These are phyloP conservation scores for Pocillopora damicornis DNA, from an alignment of 64 coral and sea anemone species.

Conservation along the genomic window DNA sequence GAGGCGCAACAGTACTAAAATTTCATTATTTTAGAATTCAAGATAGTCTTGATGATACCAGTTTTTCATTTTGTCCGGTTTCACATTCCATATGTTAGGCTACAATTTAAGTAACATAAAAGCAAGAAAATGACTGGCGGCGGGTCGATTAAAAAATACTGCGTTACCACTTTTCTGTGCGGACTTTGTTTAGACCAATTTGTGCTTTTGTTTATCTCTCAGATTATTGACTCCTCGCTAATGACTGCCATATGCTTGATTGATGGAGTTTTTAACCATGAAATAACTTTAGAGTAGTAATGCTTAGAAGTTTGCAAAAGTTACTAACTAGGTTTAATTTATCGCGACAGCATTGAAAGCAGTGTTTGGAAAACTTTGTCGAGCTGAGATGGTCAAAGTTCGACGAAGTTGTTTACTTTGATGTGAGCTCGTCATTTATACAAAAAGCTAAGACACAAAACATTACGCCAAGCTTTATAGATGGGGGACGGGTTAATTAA, in stretches of 20 bases:
- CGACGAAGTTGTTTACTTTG: not conserved
- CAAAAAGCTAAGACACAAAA: conserved; percentile 20
- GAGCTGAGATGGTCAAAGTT: not conserved
- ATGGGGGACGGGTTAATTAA: conserved; percentile 28
- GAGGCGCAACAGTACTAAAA: not conserved
- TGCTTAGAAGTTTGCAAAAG: conserved; percentile 12
- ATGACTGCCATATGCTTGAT: conserved; percentile 3
- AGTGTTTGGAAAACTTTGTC: not conserved
- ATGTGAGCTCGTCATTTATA: conserved; percentile 7
- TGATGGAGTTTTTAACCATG: not conserved
- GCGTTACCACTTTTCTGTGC: not conserved
- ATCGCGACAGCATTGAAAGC: not conserved
- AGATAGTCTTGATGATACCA: too few relatives aligned
- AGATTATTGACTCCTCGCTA: not conserved
- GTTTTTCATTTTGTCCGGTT: too few relatives aligned
- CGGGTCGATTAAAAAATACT: too few relatives aligned
- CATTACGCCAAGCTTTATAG: not conserved
- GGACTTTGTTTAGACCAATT: not conserved
- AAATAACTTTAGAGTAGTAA: conserved; percentile 24
- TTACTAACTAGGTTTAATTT: not conserved
- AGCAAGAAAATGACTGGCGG: too few relatives aligned
- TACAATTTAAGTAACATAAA: too few relatives aligned
- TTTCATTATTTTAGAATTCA: not conserved
- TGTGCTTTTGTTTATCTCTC: conserved; percentile 3
- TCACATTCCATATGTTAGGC: too few relatives aligned